phyloP scores from a whole-genome alignment of 2,113 vertebrate species.

The Ctenodactylus gundi region DNA sequence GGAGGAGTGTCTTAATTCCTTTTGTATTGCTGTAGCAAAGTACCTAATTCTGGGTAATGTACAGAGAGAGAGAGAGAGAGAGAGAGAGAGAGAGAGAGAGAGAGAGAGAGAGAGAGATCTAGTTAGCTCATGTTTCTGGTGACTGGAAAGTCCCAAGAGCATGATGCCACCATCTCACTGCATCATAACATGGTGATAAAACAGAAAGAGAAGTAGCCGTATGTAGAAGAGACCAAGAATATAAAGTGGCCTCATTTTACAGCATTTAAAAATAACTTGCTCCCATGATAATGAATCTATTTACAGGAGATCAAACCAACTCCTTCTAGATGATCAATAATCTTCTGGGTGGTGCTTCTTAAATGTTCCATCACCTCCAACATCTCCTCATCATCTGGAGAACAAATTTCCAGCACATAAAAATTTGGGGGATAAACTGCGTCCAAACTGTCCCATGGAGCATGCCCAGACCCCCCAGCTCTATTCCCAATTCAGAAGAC shows the following conservation, averaged over 20 bases:
- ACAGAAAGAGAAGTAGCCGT: neutral
- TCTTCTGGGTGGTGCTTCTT: neutral
- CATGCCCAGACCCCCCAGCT: too few relatives aligned
- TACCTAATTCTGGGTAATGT: neutral
- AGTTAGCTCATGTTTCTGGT: neutral
- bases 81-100: too few relatives aligned
- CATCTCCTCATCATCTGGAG: too few relatives aligned
- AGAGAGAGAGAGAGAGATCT: too few relatives aligned
- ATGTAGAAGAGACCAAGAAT: neutral
- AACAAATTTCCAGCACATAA: neutral
- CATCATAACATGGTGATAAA: neutral
- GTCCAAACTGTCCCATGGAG: too few relatives aligned
- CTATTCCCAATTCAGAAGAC: neutral
- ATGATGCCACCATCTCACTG: neutral
- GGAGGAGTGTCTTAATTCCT: neutral
- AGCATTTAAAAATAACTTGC: neutral
- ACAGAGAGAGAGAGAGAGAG: too few relatives aligned
- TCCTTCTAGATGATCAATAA: neutral
- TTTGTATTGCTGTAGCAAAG: neutral
- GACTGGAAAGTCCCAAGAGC: neutral
- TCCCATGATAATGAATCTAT: neutral
- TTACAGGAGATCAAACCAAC: neutral
- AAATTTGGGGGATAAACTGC: neutral
- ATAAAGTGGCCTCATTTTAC: too few relatives aligned
- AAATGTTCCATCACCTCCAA: neutral